These are phyloP conservation scores for Xestobium rufovillosum DNA, from an alignment of 2,888 invertebrate species.

Conservation along the genomic window DNA sequence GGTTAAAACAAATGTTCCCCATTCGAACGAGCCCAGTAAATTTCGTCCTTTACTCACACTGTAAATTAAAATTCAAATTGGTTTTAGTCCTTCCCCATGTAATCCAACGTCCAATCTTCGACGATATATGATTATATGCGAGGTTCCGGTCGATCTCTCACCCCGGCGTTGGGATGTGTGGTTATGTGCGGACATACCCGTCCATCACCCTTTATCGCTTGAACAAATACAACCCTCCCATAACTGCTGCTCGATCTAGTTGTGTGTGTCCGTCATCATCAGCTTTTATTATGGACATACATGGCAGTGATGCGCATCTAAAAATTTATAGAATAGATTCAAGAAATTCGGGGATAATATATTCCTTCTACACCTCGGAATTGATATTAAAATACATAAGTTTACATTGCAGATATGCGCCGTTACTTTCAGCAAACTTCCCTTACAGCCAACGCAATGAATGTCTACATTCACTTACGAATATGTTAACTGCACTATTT, in stretches of 20 bases:
- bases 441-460: too few species aligned
- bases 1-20: slow-evolving; percentile 19
- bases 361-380: too few species aligned
- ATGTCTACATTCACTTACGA: too few species aligned
- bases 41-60: slow-evolving; percentile 39
- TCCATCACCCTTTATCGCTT: slow-evolving; percentile 45
- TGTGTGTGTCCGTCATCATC: slow-evolving; percentile 28
- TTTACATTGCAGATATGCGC: too few species aligned
- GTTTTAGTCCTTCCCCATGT: slow-evolving; percentile 34
- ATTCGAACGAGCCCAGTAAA: slow-evolving; percentile 34
- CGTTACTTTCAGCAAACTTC: too few species aligned
- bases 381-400: too few species aligned
- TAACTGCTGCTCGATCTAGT: slow-evolving; percentile 35
- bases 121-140: slow-evolving; percentile 44
- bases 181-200: slow-evolving; percentile 46
- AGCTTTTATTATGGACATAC: slow-evolving; percentile 16
- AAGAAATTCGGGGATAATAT: too few species aligned
- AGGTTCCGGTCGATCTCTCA: slow-evolving; percentile 43
- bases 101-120: slow-evolving; percentile 44
- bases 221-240: slow-evolving; percentile 44
- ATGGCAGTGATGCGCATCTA: too few species aligned
- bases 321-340: too few species aligned
- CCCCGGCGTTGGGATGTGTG: slow-evolving; percentile 35
- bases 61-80: slow-evolving; percentile 46
- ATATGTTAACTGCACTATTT: too few species aligned